Base-by-base conservation (phyloP, 2,888 invertebrate genomes). In the Amblyjoppa fuscipennis region DNA sequence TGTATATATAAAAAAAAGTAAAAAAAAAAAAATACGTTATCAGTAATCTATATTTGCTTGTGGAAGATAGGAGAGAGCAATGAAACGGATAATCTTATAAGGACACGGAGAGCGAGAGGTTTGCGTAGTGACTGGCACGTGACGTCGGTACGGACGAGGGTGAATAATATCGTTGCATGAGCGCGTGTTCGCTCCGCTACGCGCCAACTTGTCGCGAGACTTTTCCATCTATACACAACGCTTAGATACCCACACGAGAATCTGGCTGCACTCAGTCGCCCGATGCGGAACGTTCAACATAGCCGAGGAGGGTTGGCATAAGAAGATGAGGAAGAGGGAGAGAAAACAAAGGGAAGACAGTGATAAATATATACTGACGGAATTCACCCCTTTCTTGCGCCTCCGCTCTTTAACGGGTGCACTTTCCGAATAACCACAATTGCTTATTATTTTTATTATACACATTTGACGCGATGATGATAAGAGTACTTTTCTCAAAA, bases 241-340 rank as follows among this genome's bases (percentile, higher is more conserved):
- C 16, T n/a, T 20, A 68, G 20, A 41, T 20, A 6, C 73, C 74
- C 74, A 59, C 28, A 45, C 61, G 75, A 75, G 34, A 64, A 9
- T 31, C 25, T 31, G 56, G 16, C 13, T 61, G 61, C 61, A 31
- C 9, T 13, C 13, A 31, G 76, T 61, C 78, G 74, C 77, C 9
- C 59, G 49, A 66, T 16, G 38, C 38, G 13, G 64, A 61, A 38
- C 51, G 68, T 73, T 69, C 74, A 81, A 75, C 73, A 81, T 81
- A 77, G 85, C 61, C 69, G 78, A 75, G 70, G 51, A 71, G 78
- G 70, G 38, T 41, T 4, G 31, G 59, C 34, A 20, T 34, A 56
- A 68, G 9, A n/a, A 13, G n/a, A 41, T 13, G 31, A 20, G 31
- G 38, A 34, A 20, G 51, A 38, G 41, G 20, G 6, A 64, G 31